Evolutionary conservation across 2,113 vertebrate genomes (phyloP), one percentile per base, ranked within the genome.

Genomic region (Girardinichthys multiradiatus): DNA sequence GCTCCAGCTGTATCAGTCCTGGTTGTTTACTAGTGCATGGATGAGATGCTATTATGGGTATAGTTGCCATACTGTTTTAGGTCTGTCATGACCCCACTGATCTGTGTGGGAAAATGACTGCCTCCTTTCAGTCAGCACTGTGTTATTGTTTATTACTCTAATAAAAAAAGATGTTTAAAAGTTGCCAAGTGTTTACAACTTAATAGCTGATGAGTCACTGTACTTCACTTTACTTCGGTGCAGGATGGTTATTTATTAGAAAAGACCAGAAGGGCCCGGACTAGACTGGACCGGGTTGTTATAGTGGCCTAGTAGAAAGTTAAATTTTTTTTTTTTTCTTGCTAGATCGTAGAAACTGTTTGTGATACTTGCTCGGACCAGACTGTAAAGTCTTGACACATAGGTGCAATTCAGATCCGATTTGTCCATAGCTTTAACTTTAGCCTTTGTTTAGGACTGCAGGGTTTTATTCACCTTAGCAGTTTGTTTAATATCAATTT

Each of bases 181-280:
- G 84, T 90, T 90, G 90, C 90, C 90, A 91, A 91, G 83, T 89
- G 88, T 85, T 92, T 90, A 92, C 88, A 90, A 57, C 83, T 64
- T 77, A 77, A 82, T 86, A 82, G 82, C 70, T 76, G 11, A 74
- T 73, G 59, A 26, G 70, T 71, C 71, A 64, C 64, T 83, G 74
- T 70, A 12, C 77, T 85, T 84, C 70, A 14, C 57, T 69, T 51
- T 72, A 12, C 57, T 70, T 48, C n/a, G 19, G 30, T 84, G 68
- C 64, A 85, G 74, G 59, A 77, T 31, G 33, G 57, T 81, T 85
- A 73, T 35, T 65, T 68, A 3, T 58, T 21, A 39, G 30, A 57
- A 29, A 68, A 87, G 77, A 71, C 75, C 77, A 70, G 70, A 74
- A 70, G 42, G 60, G n/a, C 61, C 72, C 48, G 42, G 17, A 19